A percentile compares a stretch with the other conserved stretches of the same genome.
Evolutionary conservation across 1,140 invertebrate genomes (phyloP).

Genomic region (Wiebesia pumilae): DNA sequence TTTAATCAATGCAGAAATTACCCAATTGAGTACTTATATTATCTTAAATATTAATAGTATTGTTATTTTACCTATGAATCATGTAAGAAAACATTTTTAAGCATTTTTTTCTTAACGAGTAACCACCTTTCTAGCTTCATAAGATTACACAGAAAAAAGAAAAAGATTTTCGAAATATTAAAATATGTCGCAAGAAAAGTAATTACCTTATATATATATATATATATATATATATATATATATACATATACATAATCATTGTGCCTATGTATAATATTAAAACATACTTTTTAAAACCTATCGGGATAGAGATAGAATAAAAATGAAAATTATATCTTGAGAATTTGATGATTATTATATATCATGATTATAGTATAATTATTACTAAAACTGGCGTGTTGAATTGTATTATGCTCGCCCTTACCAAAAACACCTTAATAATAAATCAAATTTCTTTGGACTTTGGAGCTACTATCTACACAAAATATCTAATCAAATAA

Average conservation of each 20-base stretch:
- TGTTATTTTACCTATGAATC: too few relatives aligned
- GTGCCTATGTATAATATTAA: background rate
- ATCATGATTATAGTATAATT: background rate
- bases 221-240: too few relatives aligned
- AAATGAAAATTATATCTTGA: background rate
- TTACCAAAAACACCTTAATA: background rate
- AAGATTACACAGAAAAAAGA: background rate
- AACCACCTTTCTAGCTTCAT: background rate
- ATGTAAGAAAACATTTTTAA: too few relatives aligned
- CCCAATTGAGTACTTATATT: too few relatives aligned
- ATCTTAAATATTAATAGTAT: too few relatives aligned
- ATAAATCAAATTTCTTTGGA: background rate
- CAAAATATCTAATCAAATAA: background rate
- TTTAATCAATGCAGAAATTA: too few relatives aligned
- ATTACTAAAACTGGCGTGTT: too few relatives aligned
- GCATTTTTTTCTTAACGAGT: background rate
- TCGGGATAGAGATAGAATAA: background rate
- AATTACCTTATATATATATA: too few relatives aligned
- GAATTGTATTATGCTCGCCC: background rate
- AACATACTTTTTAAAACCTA: background rate
- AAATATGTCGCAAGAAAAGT: background rate
- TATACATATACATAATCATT: background rate
- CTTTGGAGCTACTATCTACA: background rate
- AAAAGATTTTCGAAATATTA: background rate
- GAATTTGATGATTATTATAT: background rate